phyloP scores from a whole-genome alignment of 1,140 invertebrate genomes.

The Scaptodrosophila lebanonensis region DNA sequence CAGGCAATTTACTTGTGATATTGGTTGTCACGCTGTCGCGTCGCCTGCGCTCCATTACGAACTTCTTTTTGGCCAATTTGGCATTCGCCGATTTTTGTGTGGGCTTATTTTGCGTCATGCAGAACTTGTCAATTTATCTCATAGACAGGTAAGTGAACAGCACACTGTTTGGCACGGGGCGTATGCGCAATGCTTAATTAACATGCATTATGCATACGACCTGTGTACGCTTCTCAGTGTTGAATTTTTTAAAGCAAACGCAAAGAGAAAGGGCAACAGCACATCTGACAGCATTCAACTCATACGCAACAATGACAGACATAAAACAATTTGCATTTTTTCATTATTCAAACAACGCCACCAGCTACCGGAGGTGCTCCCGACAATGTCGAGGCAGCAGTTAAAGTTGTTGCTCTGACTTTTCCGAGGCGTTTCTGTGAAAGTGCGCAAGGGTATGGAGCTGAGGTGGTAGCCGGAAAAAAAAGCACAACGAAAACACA shows the following conservation, averaged over 20 bases:
- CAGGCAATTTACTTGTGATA: slow-evolving; percentile 90
- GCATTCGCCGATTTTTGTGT: slow-evolving; percentile 91
- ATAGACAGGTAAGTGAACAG: slow-evolving; percentile 82
- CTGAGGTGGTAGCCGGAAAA: too few relatives aligned
- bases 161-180: too few relatives aligned
- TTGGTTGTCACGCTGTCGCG: slow-evolving; percentile 87
- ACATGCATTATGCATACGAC: slow-evolving; percentile 10
- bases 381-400: too few relatives aligned
- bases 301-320: not conserved
- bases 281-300: too few relatives aligned
- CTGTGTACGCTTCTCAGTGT: too few relatives aligned
- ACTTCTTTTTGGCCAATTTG: slow-evolving; percentile 90
- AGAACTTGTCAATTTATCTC: slow-evolving; percentile 87
- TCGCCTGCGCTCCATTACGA: slow-evolving; percentile 87
- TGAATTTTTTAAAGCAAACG: too few relatives aligned
- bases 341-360: slow-evolving; percentile 26
- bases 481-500: too few relatives aligned
- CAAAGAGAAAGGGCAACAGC: too few relatives aligned
- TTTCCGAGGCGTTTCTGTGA: too few relatives aligned
- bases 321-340: not conserved
- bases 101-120: slow-evolving; percentile 90
- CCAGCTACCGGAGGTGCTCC: slow-evolving; percentile 11
- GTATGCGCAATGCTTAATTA: slow-evolving; percentile 23
- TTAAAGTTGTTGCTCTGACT: too few relatives aligned
- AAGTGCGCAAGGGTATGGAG: too few relatives aligned